Conservation (phyloP, 2,797 vertebrate genomes). For the Hephaestus fuliginosus region DNA sequence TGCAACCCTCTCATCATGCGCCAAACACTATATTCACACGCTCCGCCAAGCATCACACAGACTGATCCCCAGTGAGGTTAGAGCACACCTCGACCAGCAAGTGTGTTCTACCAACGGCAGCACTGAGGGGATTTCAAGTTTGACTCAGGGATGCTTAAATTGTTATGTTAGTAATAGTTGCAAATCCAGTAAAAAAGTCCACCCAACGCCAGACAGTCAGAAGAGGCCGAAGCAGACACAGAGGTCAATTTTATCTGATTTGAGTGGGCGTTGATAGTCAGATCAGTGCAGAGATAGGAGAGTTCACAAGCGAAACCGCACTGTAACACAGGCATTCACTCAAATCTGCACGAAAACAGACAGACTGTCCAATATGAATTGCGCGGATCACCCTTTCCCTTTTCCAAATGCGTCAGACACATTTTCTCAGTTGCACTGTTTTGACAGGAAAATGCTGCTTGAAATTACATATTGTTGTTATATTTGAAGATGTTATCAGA, state of each 20-base stretch:
- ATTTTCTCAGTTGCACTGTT: background rate
- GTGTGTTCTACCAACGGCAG: conserved; percentile 38
- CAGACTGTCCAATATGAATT: background rate
- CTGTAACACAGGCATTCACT: background rate
- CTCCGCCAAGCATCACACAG: conserved; percentile 76
- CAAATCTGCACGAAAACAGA: conserved; percentile 3
- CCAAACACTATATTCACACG: conserved; percentile 68
- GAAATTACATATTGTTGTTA: background rate
- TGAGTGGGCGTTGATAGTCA: conserved; percentile 42
- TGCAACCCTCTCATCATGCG: conserved; percentile 69
- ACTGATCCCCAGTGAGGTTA: conserved; percentile 46
- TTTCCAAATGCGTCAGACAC: conserved; percentile 2
- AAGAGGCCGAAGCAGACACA: background rate
- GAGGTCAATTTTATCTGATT: conserved; percentile 53
- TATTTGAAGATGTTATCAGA: conserved; percentile 1
- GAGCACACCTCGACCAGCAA: conserved; percentile 34
- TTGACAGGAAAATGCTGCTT: background rate
- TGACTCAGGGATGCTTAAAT: conserved; percentile 25
- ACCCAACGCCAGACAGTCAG: conserved; percentile 1
- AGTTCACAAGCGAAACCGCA: conserved; percentile 23
- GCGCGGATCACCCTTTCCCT: conserved; percentile 4
- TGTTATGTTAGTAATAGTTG: conserved; percentile 30
- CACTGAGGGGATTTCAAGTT: conserved; percentile 40
- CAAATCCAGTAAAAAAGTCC: background rate
- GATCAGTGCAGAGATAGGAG: conserved; percentile 28